Evolutionary conservation across 2,888 invertebrate genomes (phyloP), one percentile per base, ranked within the genome.

Genomic region (Hypsopygia costalis): DNA sequence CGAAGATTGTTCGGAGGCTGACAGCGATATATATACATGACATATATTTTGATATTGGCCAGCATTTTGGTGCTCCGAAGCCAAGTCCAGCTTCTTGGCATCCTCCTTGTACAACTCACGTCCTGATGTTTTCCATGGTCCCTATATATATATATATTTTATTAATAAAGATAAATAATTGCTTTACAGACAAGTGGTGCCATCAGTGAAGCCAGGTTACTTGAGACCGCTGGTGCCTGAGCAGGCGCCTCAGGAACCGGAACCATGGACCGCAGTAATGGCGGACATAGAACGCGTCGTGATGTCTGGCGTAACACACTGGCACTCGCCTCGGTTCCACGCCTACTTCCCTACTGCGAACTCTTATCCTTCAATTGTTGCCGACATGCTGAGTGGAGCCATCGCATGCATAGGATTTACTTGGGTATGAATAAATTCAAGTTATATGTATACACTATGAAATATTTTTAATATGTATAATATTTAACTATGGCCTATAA

Each of bases 301-400:
- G 52, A 98, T 99, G 98, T 98, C 98, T 0, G 99, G 99, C 34
- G 97, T 98, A 40, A 98, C 98, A 0, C 98, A 98, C 70, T 98
- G 98, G 98, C 97, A 98, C 75, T 97, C 96, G 40, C 98, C 98
- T 5, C 92, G 94, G 67, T 98, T 98, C 87, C 97, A 97, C 80
- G 98, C 98, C 3, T 98, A 98, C 83, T 97, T 96, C 80, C 97
- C 97, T 10, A 96, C 97, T 0, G 97, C 95, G 16, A 96, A 96
- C 81, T 97, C 97, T 0, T 98, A 97, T 80, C 96, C 98, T 0
- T 93, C 97, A 6, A 97, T 98, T 56, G 95, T 97, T 6, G 98
- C 97, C 3, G 98, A 98, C 66, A 98, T 98, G 93, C 86, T 98
- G 27, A 96, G 96, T 62, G 97, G 95, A 30, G 97, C 97, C 12